These are phyloP conservation scores for Acromyrmex charruanus DNA, from an alignment of 1,140 invertebrate genomes.

Conservation along the genomic window DNA sequence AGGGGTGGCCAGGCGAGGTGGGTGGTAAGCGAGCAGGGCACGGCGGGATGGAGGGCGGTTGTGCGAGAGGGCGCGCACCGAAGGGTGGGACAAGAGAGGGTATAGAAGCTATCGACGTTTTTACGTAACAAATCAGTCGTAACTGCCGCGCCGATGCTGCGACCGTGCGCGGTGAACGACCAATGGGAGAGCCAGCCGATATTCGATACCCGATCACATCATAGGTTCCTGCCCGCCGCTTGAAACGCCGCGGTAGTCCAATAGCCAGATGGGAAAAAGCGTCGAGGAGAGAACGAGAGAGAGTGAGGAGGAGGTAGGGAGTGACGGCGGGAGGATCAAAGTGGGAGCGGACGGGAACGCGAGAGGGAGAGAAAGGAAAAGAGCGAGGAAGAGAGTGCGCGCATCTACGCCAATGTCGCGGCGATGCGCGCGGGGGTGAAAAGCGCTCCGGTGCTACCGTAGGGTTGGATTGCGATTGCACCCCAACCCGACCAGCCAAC, in stretches of 20 bases:
- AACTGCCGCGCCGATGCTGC: conserved; percentile 83
- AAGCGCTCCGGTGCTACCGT: conserved; percentile 68
- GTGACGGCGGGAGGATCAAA: conserved; percentile 76
- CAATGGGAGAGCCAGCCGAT: conserved; percentile 86
- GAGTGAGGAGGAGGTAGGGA: conserved; percentile 71
- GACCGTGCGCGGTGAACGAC: conserved; percentile 84
- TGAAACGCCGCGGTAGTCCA: conserved; percentile 82
- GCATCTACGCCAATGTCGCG: conserved; percentile 72
- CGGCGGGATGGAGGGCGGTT: conserved; percentile 50
- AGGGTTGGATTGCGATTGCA: conserved; percentile 74
- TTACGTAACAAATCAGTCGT: conserved; percentile 87
- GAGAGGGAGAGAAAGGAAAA: conserved; percentile 67
- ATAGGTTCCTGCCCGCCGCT: conserved; percentile 83
- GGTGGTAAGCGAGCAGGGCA: conserved; percentile 63
- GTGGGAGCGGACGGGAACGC: conserved; percentile 67
- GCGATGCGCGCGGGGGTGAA: conserved; percentile 70
- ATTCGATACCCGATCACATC: conserved; percentile 87
- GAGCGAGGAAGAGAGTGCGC: conserved; percentile 72
- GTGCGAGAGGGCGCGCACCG: conserved; percentile 68
- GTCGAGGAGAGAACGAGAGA: conserved; percentile 74
- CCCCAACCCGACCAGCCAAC: conserved; percentile 70
- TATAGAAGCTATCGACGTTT: conserved; percentile 87
- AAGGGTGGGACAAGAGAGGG: conserved; percentile 76
- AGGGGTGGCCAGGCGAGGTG: conserved; percentile 74
- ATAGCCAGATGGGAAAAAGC: conserved; percentile 86